Base-by-base conservation (phyloP, 2,797 vertebrate species). In the Hapalemur alaotrensis region DNA sequence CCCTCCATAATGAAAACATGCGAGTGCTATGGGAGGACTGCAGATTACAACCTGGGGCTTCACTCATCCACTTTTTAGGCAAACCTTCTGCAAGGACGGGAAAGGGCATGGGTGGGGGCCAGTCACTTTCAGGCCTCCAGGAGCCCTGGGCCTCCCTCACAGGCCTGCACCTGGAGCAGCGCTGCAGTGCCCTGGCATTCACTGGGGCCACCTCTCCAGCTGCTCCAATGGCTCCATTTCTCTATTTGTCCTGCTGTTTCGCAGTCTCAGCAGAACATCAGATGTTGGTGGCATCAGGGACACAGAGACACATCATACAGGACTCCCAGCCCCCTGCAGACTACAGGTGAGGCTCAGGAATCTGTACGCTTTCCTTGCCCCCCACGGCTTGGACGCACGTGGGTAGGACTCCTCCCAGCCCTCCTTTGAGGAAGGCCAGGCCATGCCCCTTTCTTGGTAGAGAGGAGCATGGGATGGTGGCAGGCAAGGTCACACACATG, bases 41-140 rank as follows among this genome's bases (percentile, higher is more conserved):
- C 98, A 98, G 98, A 98, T 99, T 98, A 98, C 98, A 98, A 95
- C 80, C 96, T 95, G 97, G 98, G 98, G 98, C 98, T 98, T 97
- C 96, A 95, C 97, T 98, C 96, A 76, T 97, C 97, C 97, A 98
- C 97, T 98, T 98, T 98, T 98, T 97, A 97, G 98, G 98, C 97
- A 98, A 98, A 98, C 97, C 98, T 97, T 97, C 97, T 59, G 91
- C 98, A 99, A 98, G 98, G 98, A 98, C 98, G 0, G 52, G 75
- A 63, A 98, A 98, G 97, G 97, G 94, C 98, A 98, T 91, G 96
- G 98, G 98, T 79, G 93, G 96, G 28, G 87, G 70, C 89, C 0
- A 50, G 97, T 90, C 95, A 95, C 95, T 97, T 97, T 93, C 95
- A 95, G 95, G 95, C 95, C 67, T 96, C 97, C 98, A 98, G 98